Conservation (phyloP, 2,113 vertebrate species). For the Myiozetetes cayanensis region DNA sequence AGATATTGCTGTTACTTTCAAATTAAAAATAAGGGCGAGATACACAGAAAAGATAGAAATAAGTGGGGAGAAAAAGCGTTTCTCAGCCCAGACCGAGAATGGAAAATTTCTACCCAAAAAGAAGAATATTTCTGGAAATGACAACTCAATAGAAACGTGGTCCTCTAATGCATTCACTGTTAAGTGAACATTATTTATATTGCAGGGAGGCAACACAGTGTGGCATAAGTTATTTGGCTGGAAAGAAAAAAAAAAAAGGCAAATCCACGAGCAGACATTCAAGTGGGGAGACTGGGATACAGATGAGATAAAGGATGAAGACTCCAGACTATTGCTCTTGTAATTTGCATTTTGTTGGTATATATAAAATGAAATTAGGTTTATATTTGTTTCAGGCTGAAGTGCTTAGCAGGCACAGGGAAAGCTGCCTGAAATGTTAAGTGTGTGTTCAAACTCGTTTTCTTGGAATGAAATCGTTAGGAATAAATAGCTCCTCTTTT, state of each 20-base stretch:
- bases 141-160: neutral
- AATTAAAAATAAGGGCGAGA: conserved; percentile 9
- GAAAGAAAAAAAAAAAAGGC: neutral
- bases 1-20: neutral
- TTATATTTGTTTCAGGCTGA: conserved; percentile 23
- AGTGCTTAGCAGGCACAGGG: conserved; percentile 30
- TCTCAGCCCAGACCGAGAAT: neutral
- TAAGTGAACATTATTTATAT: conserved; percentile 40
- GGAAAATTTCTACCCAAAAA: conserved; percentile 21
- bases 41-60: neutral
- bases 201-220: conserved; percentile 1
- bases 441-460: neutral
- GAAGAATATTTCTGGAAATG: conserved; percentile 43
- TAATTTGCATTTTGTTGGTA: conserved; percentile 54
- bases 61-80: neutral
- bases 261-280: neutral
- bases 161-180: conserved; percentile 29
- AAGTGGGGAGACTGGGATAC: conserved; percentile 10
- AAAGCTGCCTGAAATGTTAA: conserved; percentile 11
- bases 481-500: neutral
- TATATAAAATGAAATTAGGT: neutral
- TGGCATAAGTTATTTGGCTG: neutral
- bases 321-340: conserved; percentile 30
- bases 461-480: neutral
- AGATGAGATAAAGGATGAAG: neutral